These are phyloP conservation scores for Coelopa pilipes DNA, from an alignment of 2,888 invertebrate species.

Conservation along the genomic window DNA sequence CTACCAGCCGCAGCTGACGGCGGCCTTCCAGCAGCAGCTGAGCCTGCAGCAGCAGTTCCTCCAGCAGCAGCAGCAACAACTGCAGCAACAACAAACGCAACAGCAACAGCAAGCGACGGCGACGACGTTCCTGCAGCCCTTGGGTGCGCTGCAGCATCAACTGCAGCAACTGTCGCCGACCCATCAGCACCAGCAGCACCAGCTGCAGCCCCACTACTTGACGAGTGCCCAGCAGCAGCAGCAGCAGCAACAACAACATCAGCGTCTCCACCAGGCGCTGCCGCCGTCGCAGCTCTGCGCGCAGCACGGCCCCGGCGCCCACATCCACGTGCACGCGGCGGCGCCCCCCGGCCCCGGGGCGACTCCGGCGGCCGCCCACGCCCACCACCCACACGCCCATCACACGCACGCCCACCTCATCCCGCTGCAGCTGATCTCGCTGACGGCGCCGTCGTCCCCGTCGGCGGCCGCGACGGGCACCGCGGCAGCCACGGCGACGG, in stretches of 20 bases:
- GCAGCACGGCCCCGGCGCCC: constrained; percentile 52
- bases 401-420: constrained; percentile 69
- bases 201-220: constrained; percentile 45
- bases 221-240: constrained; percentile 44
- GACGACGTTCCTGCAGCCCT: constrained; percentile 43
- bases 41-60: constrained; percentile 46
- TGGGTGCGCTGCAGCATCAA: constrained; percentile 6
- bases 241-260: constrained; percentile 44
- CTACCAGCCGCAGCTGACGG: constrained; percentile 43
- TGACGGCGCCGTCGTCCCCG: constrained; percentile 60
- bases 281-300: constrained; percentile 58
- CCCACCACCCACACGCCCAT: constrained; percentile 67
- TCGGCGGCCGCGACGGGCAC: constrained; percentile 34
- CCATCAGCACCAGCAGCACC: constrained; percentile 47
- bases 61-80: constrained; percentile 41
- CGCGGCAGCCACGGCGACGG: constrained; percentile 57
- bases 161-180: constrained; percentile 41
- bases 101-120: constrained; percentile 39
- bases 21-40: constrained; percentile 43
- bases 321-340: constrained; percentile 49
- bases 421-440: constrained; percentile 69
- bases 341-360: constrained; percentile 66
- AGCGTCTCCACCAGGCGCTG: constrained; percentile 47
- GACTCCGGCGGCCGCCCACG: constrained; percentile 60
- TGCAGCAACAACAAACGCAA: constrained; percentile 39